These are phyloP conservation scores for Gracilinanus agilis DNA, from an alignment of 2,113 vertebrate species.

Conservation along the genomic window DNA sequence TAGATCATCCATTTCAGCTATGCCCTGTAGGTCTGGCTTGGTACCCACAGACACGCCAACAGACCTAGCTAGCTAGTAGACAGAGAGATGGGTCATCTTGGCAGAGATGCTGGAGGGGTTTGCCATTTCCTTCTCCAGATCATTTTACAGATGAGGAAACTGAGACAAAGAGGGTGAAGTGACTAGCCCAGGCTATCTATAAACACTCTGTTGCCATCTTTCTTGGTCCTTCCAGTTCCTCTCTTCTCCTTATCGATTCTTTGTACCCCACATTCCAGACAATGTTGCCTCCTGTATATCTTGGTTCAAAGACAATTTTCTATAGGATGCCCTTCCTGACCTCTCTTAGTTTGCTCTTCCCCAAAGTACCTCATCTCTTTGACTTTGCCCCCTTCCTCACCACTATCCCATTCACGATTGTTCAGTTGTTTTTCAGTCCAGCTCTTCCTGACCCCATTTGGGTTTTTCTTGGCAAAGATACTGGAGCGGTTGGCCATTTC, in stretches of 20 bases:
- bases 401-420: background rate
- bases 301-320: background rate
- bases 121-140: too few species aligned
- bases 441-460: background rate
- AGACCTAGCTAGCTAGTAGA: too few species aligned
- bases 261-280: background rate
- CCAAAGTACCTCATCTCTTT: background rate
- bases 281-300: background rate
- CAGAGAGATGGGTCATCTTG: background rate
- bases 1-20: slow-evolving; percentile 47
- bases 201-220: background rate
- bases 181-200: too few species aligned
- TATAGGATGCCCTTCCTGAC: background rate
- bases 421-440: background rate
- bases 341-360: background rate
- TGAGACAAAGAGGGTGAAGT: too few species aligned
- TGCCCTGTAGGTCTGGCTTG: background rate
- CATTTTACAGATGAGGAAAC: too few species aligned
- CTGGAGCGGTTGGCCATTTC: too few species aligned
- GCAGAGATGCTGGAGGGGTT: too few species aligned
- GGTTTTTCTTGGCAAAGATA: background rate
- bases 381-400: background rate
- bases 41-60: background rate
- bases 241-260: background rate
- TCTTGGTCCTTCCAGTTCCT: background rate